phyloP scores from a whole-genome alignment of 2,113 vertebrate species.

The Lophochroa leadbeateri region DNA sequence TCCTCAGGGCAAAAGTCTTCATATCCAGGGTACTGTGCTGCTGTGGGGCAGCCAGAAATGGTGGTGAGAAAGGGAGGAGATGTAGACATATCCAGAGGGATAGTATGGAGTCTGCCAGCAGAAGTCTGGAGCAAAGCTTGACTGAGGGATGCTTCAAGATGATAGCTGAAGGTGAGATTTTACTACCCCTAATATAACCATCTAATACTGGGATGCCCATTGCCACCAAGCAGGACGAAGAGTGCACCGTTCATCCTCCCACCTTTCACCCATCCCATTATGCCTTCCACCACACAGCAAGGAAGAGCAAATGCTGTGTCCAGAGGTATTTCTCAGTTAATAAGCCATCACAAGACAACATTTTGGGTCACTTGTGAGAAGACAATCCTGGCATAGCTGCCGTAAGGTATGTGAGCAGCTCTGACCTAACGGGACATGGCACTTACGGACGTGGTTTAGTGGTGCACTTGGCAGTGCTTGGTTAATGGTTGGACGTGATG shows the following conservation, averaged over 20 bases:
- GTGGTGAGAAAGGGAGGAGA: neutral
- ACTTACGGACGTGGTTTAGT: too few relatives aligned
- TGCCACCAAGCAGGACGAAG: neutral
- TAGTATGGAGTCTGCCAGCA: neutral
- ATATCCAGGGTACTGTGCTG: neutral
- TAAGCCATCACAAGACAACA: neutral
- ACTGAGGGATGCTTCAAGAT: neutral
- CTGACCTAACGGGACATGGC: neutral
- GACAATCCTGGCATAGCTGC: neutral
- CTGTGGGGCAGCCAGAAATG: neutral
- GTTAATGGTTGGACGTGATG: too few relatives aligned
- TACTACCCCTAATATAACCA: neutral
- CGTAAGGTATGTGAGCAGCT: neutral
- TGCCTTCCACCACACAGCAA: neutral
- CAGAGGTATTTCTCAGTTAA: neutral
- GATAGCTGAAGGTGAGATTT: neutral
- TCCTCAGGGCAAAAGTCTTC: neutral
- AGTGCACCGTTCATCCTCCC: neutral
- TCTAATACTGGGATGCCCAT: neutral
- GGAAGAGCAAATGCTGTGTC: neutral
- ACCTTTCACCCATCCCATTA: neutral
- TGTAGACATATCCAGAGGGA: neutral
- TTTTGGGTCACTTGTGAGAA: neutral
- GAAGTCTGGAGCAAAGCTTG: neutral
- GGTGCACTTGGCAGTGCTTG: too few relatives aligned